Evolutionary conservation across 2,888 invertebrate species (phyloP).

Genomic region (Venustoraphidia nigricollis): DNA sequence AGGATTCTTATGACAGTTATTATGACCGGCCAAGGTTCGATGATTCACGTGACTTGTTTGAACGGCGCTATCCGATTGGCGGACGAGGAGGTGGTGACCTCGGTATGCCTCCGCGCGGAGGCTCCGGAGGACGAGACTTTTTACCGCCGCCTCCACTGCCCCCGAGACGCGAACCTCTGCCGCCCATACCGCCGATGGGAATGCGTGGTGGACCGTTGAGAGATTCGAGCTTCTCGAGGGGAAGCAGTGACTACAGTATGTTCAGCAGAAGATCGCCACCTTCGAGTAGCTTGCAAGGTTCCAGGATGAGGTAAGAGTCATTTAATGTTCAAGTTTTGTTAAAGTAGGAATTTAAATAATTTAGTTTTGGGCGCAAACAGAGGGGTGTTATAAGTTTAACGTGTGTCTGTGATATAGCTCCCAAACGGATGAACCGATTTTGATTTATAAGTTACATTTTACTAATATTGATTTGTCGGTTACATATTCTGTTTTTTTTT

Average conservation of each 20-base stretch:
- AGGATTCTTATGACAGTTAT: constrained; percentile 64
- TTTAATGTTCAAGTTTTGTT: neutral
- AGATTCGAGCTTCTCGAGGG: constrained; percentile 40
- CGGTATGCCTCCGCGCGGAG: constrained; percentile 33
- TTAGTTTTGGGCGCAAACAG: too few relatives aligned
- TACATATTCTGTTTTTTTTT: constrained; percentile 9
- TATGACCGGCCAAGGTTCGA: constrained; percentile 64
- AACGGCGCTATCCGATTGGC: constrained; percentile 57
- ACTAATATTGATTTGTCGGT: neutral
- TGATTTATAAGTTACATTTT: too few relatives aligned
- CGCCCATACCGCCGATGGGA: constrained; percentile 52
- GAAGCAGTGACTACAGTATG: constrained; percentile 54
- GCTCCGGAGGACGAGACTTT: constrained; percentile 43
- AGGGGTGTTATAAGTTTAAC: too few relatives aligned
- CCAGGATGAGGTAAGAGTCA: constrained; percentile 17
- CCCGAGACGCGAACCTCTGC: constrained; percentile 62
- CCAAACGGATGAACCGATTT: too few relatives aligned
- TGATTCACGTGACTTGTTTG: constrained; percentile 64
- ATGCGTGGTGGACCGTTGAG: constrained; percentile 48
- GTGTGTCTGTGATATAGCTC: too few relatives aligned
- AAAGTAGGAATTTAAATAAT: neutral
- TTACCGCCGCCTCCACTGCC: constrained; percentile 54
- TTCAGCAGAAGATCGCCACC: constrained; percentile 73
- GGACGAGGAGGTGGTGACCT: constrained; percentile 30
- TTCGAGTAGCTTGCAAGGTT: constrained; percentile 21